Evolutionary conservation across 2,113 vertebrate species (phyloP).

Genomic region (Stegastes partitus): DNA sequence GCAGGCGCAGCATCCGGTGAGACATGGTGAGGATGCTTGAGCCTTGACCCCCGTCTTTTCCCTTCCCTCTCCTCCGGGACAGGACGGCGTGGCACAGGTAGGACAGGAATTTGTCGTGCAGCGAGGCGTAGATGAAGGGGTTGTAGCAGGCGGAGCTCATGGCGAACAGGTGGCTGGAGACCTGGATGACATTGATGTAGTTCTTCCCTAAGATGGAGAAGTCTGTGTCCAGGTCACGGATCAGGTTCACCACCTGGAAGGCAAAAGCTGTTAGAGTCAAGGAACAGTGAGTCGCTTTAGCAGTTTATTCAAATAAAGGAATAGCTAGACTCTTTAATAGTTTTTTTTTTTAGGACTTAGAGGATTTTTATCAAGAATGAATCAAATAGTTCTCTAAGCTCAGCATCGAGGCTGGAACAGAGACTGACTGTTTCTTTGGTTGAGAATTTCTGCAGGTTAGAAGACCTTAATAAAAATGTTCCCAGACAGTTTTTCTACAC

Average conservation of each 20-base stretch:
- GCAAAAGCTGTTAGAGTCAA: not conserved
- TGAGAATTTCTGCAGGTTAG: too few relatives aligned
- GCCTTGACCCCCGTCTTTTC: conserved; percentile 36
- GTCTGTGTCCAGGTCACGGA: conserved; percentile 83
- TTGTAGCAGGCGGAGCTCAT: conserved; percentile 87
- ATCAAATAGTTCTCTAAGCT: too few relatives aligned
- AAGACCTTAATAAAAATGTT: too few relatives aligned
- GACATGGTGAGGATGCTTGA: conserved; percentile 62
- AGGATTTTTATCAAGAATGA: too few relatives aligned
- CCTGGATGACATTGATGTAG: conserved; percentile 84
- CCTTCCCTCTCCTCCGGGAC: conserved; percentile 19
- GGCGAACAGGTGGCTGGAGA: conserved; percentile 83
- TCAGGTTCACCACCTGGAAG: conserved; percentile 82
- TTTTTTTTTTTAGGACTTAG: too few relatives aligned
- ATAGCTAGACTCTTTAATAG: too few relatives aligned
- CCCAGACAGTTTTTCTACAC: too few relatives aligned
- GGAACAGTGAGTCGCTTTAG: not conserved
- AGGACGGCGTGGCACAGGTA: conserved; percentile 65
- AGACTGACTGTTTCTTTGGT: too few relatives aligned
- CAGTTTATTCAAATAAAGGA: too few relatives aligned
- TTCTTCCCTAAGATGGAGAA: conserved; percentile 81
- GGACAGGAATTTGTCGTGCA: conserved; percentile 80
- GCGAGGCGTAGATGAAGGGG: conserved; percentile 86
- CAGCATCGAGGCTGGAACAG: too few relatives aligned
- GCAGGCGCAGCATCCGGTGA: conserved; percentile 35